Conservation (phyloP, 2,888 invertebrate genomes). For the Coleophora deauratella region DNA sequence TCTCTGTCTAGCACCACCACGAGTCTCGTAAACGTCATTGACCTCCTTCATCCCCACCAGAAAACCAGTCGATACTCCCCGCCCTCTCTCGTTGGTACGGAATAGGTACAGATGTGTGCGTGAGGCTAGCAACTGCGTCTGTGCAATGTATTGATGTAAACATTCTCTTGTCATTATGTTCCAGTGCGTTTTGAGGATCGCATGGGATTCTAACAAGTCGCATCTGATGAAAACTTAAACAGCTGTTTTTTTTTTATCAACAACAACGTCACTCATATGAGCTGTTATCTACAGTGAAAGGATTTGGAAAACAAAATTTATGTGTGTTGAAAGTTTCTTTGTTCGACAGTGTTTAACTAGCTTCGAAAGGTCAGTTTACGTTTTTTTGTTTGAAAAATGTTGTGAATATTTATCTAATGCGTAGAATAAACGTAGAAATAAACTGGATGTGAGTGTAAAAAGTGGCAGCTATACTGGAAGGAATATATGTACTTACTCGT, state of each 20-base stretch:
- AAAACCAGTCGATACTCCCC: conserved; percentile 42
- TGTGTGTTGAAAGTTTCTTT: conserved; percentile 21
- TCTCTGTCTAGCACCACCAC: conserved; percentile 28
- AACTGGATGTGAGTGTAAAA: too few species aligned
- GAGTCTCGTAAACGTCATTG: conserved; percentile 50
- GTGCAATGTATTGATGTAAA: conserved; percentile 65
- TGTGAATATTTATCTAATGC: too few species aligned
- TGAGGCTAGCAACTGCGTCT: conserved; percentile 38
- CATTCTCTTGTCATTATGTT: conserved; percentile 60
- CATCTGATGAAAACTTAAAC: conserved; percentile 43
- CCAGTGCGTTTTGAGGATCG: conserved; percentile 57
- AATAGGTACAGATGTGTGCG: conserved; percentile 34
- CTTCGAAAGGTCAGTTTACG: conserved; percentile 15
- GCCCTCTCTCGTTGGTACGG: conserved; percentile 15
- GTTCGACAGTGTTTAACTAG: conserved; percentile 13
- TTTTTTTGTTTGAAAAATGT: too few species aligned
- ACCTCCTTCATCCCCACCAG: conserved; percentile 47
- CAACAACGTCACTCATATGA: conserved; percentile 1
- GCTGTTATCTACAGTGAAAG: background rate
- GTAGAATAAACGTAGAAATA: too few species aligned
- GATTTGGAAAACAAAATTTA: conserved; percentile 3
- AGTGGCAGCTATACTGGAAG: too few species aligned
- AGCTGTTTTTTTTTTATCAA: conserved; percentile 38
- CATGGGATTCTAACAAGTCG: conserved; percentile 40
- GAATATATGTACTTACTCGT: too few species aligned